Evolutionary conservation across 1,140 invertebrate species (phyloP).

Genomic region (Drosophila ficusphila): DNA sequence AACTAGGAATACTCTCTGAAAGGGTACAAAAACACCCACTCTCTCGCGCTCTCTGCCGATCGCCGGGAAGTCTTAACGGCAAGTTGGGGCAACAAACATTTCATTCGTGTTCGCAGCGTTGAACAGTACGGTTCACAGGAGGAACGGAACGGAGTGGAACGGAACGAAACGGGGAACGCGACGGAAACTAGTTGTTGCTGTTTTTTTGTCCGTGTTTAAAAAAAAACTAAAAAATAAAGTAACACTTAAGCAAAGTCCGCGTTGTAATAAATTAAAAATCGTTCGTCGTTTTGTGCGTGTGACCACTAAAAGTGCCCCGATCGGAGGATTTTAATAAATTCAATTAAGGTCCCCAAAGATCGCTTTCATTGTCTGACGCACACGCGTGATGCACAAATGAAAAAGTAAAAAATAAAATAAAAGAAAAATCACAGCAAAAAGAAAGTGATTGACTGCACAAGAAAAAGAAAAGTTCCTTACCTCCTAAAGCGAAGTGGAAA

Average conservation of each 20-base stretch:
- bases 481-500: conserved; percentile 19
- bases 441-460: conserved; percentile 51
- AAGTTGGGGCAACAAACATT: conserved; percentile 56
- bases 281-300: conserved; percentile 28
- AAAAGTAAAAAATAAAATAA: conserved; percentile 30
- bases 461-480: conserved; percentile 64
- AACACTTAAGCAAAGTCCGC: conserved; percentile 27
- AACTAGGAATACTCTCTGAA: too few species aligned
- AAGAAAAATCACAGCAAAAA: conserved; percentile 35
- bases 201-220: conserved; percentile 26
- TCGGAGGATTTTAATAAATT: conserved; percentile 42
- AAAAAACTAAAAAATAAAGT: conserved; percentile 27
- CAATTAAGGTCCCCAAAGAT: conserved; percentile 11
- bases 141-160: conserved; percentile 35
- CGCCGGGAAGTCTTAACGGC: conserved; percentile 55
- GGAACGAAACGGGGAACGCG: conserved; percentile 36
- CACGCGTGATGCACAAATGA: conserved; percentile 69
- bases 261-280: conserved; percentile 10
- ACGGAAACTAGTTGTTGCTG: conserved; percentile 36
- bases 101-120: conserved; percentile 66
- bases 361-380: conserved; percentile 69
- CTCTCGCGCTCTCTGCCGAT: conserved; percentile 13
- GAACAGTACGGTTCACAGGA: conserved; percentile 58
- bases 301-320: conserved; percentile 24
- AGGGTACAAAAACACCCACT: not conserved